phyloP scores from a whole-genome alignment of 2,113 vertebrate species.

The Anser brachyrhynchus region DNA sequence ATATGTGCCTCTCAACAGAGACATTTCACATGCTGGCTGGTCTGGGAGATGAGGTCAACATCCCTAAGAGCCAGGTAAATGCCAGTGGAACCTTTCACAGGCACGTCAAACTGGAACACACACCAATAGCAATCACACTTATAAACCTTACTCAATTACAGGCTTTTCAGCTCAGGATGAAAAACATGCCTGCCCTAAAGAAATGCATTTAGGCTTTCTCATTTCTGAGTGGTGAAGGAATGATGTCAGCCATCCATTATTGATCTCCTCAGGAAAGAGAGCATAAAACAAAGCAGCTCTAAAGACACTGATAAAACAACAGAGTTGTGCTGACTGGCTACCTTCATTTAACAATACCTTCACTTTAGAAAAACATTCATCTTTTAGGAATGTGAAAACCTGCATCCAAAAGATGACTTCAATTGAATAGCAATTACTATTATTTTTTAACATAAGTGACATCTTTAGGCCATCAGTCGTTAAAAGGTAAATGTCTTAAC shows the following conservation, averaged over 20 bases:
- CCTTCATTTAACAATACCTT: background rate
- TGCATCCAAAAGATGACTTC: background rate
- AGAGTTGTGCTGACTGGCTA: background rate
- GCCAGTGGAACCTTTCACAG: conserved; percentile 63
- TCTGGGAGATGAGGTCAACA: conserved; percentile 61
- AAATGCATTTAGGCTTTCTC: conserved; percentile 66
- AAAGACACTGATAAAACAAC: background rate
- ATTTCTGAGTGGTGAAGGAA: conserved; percentile 58
- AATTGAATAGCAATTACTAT: background rate
- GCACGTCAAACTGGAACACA: conserved; percentile 30
- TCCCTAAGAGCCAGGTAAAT: conserved; percentile 63
- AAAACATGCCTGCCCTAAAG: conserved; percentile 68
- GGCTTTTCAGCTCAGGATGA: conserved; percentile 64
- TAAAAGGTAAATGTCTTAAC: background rate
- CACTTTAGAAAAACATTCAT: background rate
- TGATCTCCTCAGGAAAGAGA: conserved; percentile 63
- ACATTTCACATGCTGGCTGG: conserved; percentile 17
- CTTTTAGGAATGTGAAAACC: background rate
- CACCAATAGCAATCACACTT: conserved; percentile 66
- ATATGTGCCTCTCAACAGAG: background rate
- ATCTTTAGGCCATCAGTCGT: background rate
- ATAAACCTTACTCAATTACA: conserved; percentile 70
- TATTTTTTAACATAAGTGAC: background rate
- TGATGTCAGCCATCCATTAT: conserved; percentile 65
- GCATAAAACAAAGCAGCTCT: conserved; percentile 19